Evolutionary conservation across 2,888 invertebrate species (phyloP).

Genomic region (Halictus quadricinctus): DNA sequence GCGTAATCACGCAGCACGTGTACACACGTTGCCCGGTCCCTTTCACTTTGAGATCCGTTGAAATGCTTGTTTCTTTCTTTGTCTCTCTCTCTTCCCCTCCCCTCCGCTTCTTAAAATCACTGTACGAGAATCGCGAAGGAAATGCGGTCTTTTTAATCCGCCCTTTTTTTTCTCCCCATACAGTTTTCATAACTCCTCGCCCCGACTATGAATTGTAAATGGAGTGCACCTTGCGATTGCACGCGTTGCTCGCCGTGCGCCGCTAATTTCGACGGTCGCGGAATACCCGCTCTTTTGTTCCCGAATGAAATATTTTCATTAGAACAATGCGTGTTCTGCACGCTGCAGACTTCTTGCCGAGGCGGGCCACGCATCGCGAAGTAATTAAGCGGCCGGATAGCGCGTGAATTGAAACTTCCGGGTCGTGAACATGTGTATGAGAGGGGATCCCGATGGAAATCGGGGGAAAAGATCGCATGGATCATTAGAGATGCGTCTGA

Average conservation of each 20-base stretch:
- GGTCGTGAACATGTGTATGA: background rate
- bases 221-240: slow-evolving; percentile 18
- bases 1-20: slow-evolving; percentile 71
- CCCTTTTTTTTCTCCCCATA: background rate
- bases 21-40: slow-evolving; percentile 45
- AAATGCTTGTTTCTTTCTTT: slow-evolving; percentile 64
- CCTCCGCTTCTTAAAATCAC: background rate
- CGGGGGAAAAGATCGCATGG: background rate
- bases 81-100: background rate
- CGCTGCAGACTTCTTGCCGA: background rate
- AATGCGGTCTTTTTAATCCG: background rate
- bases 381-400: slow-evolving; percentile 10
- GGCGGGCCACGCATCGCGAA: background rate
- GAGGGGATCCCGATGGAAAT: background rate
- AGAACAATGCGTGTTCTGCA: background rate
- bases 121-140: slow-evolving; percentile 16
- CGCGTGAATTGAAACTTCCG: background rate
- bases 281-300: slow-evolving; percentile 1
- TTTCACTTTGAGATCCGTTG: slow-evolving; percentile 68
- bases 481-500: background rate
- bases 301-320: slow-evolving; percentile 14
- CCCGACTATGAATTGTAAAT: slow-evolving; percentile 12
- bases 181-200: slow-evolving; percentile 13
- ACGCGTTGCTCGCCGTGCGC: background rate
- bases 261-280: slow-evolving; percentile 39